A percentile compares a stretch with the other conserved stretches of the same genome.
These are phyloP conservation scores for Falcunculus frontatus DNA, from an alignment of 2,113 vertebrate species.

Conservation along the genomic window DNA sequence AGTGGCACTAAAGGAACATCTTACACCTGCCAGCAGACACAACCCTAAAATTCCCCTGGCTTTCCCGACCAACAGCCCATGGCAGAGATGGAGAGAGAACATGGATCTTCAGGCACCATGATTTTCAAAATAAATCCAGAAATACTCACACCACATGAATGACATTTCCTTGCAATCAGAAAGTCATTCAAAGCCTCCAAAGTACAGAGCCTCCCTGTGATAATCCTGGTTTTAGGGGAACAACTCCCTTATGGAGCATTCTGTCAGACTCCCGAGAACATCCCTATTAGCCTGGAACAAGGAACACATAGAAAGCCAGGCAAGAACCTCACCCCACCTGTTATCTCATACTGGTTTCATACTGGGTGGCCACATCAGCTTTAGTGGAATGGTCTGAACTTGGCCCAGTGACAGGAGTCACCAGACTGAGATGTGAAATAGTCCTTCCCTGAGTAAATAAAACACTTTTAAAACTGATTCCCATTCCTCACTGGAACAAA, in stretches of 20 bases:
- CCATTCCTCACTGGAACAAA: neutral
- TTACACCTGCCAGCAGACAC: neutral
- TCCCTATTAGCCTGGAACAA: neutral
- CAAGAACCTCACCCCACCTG: neutral
- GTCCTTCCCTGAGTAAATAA: constrained; percentile 39
- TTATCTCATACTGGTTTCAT: neutral
- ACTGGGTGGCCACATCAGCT: neutral
- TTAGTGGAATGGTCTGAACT: neutral
- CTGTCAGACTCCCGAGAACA: neutral
- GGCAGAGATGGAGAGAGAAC: neutral
- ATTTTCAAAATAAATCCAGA: neutral
- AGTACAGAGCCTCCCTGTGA: neutral
- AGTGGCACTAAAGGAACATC: neutral
- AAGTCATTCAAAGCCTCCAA: neutral
- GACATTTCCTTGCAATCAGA: neutral
- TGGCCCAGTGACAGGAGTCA: neutral
- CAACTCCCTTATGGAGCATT: neutral
- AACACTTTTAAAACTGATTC: neutral
- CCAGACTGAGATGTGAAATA: neutral
- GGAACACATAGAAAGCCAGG: neutral
- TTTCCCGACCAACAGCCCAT: neutral
- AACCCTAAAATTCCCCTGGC: neutral
- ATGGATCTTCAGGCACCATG: neutral
- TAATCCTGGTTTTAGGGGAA: neutral
- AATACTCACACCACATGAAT: neutral